Evolutionary conservation across 2,113 vertebrate species (phyloP), one percentile per base, ranked within the genome.

Genomic region (Bubalus kerabau): DNA sequence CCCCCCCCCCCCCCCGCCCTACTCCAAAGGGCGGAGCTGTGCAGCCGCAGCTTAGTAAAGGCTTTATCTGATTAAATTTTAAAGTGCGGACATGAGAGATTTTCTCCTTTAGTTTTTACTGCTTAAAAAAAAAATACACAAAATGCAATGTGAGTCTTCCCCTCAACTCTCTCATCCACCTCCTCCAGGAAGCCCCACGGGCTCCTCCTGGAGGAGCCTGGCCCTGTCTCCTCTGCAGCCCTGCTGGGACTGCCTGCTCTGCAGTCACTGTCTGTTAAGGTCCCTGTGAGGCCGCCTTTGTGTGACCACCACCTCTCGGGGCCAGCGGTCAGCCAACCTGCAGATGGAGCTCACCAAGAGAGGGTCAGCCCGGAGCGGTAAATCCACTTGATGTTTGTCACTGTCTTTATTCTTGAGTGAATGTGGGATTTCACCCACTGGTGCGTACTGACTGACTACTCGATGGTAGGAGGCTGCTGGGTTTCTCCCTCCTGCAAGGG

Each of bases 1-100:
- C 21, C 1, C 16, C 5, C 16, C 14, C 50, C 7, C 54, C 7
- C 1, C 30, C 26, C 6, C 0, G 24, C 71, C n/a, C 19, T 6
- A 1, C 64, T 67, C 64, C 64, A 82, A 81, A 81, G 43, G 9
- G 32, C 13, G 36, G 56, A 26, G 26, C 19, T 43, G 40, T 8
- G 21, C 46, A 52, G 43, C 54, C 9, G 2, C 5, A 2, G 17
- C 86, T 78, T 78, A 57, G 59, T 50, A 62, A 14, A 74, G 23
- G 9, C 32, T 3, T 7, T 6, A 17, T 32, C 83, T 17, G 71
- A 28, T 32, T 62, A 59, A 59, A 26, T 24, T 26, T 59, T 57
- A 60, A 62, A 62, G 13, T 30, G 81, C 11, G 24, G 32, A 46
- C 36, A 17, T 9, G 23, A 83, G 64, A 30, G 21, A 7, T 43